Evolutionary conservation across 2,797 vertebrate genomes (phyloP).

Genomic region (Clamator glandarius): DNA sequence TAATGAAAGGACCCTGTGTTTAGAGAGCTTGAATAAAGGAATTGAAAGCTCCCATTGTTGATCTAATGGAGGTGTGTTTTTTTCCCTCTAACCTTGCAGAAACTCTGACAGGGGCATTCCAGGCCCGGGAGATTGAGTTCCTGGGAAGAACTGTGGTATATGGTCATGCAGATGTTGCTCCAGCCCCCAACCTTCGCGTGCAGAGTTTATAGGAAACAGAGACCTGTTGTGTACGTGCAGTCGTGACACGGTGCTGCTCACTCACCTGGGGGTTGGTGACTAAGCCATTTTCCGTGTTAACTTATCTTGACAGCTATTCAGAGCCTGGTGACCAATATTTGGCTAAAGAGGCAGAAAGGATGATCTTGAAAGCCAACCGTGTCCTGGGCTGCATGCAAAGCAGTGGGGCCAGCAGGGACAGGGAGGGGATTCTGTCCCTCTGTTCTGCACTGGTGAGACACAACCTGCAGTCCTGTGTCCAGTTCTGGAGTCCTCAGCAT

Average conservation of each 20-base stretch:
- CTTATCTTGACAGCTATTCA: background rate
- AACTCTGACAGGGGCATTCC: background rate
- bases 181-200: fast-evolving
- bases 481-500: too few relatives aligned
- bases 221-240: background rate
- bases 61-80: background rate
- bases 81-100: background rate
- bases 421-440: too few relatives aligned
- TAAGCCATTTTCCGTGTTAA: background rate
- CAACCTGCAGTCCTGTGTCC: too few relatives aligned
- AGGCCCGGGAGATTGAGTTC: background rate
- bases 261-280: background rate
- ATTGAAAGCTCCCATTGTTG: background rate
- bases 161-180: fast-evolving
- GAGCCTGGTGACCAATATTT: fast-evolving
- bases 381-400: too few relatives aligned
- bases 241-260: fast-evolving
- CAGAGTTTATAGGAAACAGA: background rate
- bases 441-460: too few relatives aligned
- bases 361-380: too few relatives aligned
- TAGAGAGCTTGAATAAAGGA: background rate
- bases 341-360: background rate
- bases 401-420: too few relatives aligned
- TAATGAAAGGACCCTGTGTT: slow-evolving; percentile 24
- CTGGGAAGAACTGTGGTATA: background rate